Base-by-base conservation (phyloP, 1,140 invertebrate genomes). In the Magallana angulata region DNA sequence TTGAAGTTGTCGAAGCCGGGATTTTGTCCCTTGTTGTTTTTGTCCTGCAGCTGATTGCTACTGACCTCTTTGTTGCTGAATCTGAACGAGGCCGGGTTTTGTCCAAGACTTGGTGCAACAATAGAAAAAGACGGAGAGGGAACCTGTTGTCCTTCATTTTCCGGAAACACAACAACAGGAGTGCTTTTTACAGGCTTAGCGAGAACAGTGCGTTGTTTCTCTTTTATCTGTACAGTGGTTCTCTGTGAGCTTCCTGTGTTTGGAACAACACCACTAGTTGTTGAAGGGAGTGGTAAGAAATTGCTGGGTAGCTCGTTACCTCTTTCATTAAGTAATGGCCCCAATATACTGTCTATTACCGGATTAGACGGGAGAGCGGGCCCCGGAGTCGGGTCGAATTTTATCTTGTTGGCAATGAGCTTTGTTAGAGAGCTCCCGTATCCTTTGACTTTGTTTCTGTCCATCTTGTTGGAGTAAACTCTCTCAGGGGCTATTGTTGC, bases 371-470 rank as follows among this genome's bases (percentile, higher is more conserved):
- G 24, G 12, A 76, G 24, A 9, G 24, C 36, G 24, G 68, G 68
- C 36, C 30, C 68, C 12, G 18, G 68, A 76, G 68, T 7, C 24
- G 68, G 68, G 68, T 36, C 36, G 30, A 76, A 76, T 12, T 36
- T 76, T 30, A 76, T 76, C 68, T 76, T 76, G 2, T 30, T 30
- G 11, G 68, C 68, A 9, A 76, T 76, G 1, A 76, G 68, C 24
- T 76, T 76, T 76, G 68, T 76, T 24, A 76, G 30, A 36, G 68
- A 76, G 36, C 68, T 76, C 1, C 68, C 68, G 36, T 76, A 76
- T 36, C 68, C 68, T 30, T 30, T 76, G 11, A 24, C 68, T 30
- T 7, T 76, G 24, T 24, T 30, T 12, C 68, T 76, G 68, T 76
- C 11, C 24, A 76, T 76, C 8, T 76, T 76, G 68, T 76, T 76